phyloP scores from a whole-genome alignment of 2,113 vertebrate genomes.

The Tricholaema leucomelas region DNA sequence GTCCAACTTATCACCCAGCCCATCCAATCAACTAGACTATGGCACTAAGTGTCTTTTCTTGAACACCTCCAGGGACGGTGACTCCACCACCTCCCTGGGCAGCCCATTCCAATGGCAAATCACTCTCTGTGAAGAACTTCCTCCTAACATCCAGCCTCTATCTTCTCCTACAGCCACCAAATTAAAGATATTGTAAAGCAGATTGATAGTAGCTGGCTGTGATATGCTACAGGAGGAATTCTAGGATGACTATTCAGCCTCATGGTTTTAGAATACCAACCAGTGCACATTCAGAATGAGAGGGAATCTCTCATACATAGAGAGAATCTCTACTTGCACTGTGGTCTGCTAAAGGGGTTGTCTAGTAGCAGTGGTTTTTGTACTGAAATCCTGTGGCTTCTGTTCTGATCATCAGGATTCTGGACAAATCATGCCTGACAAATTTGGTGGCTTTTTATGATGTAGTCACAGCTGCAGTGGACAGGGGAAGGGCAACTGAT shows the following conservation, averaged over 20 bases:
- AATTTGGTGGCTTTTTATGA: too few species aligned
- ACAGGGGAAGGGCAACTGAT: too few species aligned
- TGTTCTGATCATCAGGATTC: not conserved
- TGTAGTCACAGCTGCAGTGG: too few species aligned
- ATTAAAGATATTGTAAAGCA: not conserved
- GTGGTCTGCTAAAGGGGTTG: not conserved
- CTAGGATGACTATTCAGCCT: not conserved
- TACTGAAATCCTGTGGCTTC: not conserved
- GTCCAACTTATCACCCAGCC: too few species aligned
- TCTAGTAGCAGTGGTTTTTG: not conserved
- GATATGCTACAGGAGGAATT: not conserved
- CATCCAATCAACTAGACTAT: too few species aligned
- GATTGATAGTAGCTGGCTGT: not conserved
- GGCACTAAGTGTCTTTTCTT: too few species aligned
- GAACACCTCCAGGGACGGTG: too few species aligned
- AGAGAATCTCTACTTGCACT: not conserved
- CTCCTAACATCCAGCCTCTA: too few species aligned
- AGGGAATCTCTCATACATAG: not conserved
- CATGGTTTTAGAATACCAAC: not conserved
- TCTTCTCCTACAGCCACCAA: not conserved
- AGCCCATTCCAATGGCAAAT: too few species aligned
- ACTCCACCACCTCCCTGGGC: too few species aligned
- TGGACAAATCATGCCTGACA: too few species aligned
- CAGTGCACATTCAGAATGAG: not conserved
- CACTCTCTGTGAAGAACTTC: too few species aligned